Evolutionary conservation across 92 coral and sea anemone genomes (phyloP).

Genomic region (Epizoanthus scotinus): DNA sequence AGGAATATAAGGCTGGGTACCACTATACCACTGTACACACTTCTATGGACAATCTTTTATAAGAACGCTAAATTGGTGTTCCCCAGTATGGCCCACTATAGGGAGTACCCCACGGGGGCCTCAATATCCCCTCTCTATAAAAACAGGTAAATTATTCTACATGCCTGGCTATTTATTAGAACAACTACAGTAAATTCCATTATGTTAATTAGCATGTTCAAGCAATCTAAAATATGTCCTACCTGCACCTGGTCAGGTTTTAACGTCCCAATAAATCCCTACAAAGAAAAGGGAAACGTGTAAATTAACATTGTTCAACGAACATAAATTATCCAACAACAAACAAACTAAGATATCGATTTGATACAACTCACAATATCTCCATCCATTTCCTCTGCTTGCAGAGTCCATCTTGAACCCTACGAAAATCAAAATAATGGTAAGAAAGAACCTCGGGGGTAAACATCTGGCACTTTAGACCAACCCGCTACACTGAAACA

Average conservation of each 20-base stretch:
- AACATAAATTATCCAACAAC: neutral
- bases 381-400: slow-evolving; percentile 97
- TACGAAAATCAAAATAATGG: neutral
- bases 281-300: neutral
- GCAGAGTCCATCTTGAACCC: slow-evolving; percentile 99
- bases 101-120: too few relatives aligned
- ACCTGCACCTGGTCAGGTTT: slow-evolving; percentile 99
- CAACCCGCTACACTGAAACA: too few relatives aligned
- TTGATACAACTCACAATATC: slow-evolving; percentile 70
- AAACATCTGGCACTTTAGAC: neutral
- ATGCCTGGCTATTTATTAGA: too few relatives aligned
- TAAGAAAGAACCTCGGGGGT: neutral
- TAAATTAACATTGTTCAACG: neutral
- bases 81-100: too few relatives aligned
- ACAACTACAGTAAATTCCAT: too few relatives aligned
- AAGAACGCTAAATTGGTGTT: too few relatives aligned
- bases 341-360: neutral
- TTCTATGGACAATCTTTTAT: too few relatives aligned
- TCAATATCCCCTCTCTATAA: too few relatives aligned
- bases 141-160: too few relatives aligned
- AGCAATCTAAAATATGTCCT: neutral
- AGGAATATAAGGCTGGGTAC: too few relatives aligned
- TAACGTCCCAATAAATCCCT: slow-evolving; percentile 85
- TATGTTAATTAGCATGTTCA: neutral
- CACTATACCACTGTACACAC: too few relatives aligned